Evolutionary conservation across 2,888 invertebrate genomes (phyloP).

Genomic region (Platynereis dumerilii): DNA sequence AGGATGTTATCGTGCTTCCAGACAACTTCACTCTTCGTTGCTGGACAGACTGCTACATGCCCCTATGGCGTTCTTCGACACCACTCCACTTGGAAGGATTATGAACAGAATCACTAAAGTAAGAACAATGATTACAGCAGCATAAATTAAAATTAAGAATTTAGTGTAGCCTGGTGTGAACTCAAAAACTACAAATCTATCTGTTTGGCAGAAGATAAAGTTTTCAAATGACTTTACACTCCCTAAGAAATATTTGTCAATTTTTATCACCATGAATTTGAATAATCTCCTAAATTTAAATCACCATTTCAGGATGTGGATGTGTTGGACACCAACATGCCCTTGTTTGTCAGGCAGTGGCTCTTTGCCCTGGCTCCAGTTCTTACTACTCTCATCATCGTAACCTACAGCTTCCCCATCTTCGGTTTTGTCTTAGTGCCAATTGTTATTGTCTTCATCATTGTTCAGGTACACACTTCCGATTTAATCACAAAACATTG

Average conservation of each 20-base stretch:
- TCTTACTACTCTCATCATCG: conserved; percentile 8
- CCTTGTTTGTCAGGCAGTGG: conserved; percentile 8
- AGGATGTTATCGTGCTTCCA: conserved; percentile 2
- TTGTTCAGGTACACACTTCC: conserved; percentile 1
- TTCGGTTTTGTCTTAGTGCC: conserved; percentile 8
- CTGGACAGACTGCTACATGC: conserved; percentile 1
- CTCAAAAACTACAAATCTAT: too few relatives aligned
- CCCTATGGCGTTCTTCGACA: conserved; percentile 16
- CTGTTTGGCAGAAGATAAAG: too few relatives aligned
- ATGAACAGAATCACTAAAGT: conserved; percentile 15
- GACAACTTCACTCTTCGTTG: not conserved
- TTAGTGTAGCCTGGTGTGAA: too few relatives aligned
- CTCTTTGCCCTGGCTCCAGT: conserved; percentile 12
- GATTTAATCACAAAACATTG: not conserved
- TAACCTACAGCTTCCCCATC: conserved; percentile 9
- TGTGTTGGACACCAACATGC: conserved; percentile 14
- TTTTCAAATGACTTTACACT: too few relatives aligned
- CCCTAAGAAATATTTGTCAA: too few relatives aligned
- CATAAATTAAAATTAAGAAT: too few relatives aligned
- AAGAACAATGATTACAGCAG: too few relatives aligned
- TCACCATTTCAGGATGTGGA: conserved; percentile 14
- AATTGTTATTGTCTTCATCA: conserved; percentile 13
- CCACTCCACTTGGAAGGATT: conserved; percentile 12
- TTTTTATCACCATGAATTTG: too few relatives aligned
- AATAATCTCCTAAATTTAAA: too few relatives aligned